Evolutionary conservation across 2,888 invertebrate genomes (phyloP).

Genomic region (Rugalucina vietnamica): DNA sequence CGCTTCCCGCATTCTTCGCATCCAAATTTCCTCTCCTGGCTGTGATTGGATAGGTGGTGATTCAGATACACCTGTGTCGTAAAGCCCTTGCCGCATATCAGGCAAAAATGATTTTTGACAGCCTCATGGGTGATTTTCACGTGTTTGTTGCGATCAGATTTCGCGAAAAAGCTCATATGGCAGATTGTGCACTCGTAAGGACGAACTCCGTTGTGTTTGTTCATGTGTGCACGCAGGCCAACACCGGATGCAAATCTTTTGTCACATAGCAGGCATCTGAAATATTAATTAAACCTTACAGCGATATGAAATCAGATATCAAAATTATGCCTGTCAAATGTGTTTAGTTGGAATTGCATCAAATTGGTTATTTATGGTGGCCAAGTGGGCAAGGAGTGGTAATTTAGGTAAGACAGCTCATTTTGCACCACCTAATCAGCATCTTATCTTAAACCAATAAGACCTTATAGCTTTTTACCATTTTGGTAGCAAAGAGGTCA

Average conservation of each 20-base stretch:
- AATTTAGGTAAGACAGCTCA: no score
- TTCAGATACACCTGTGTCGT: background rate
- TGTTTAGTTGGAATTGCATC: no score
- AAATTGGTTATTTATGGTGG: no score
- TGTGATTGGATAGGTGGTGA: background rate
- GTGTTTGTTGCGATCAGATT: background rate
- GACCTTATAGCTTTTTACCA: no score
- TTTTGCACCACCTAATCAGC: no score
- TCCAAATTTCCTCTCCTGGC: background rate
- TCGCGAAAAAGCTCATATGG: background rate
- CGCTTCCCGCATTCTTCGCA: background rate
- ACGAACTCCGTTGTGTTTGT: background rate
- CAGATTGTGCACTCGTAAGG: background rate
- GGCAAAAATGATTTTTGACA: background rate
- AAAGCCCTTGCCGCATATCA: constrained; percentile 1
- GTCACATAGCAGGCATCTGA: constrained; percentile 16
- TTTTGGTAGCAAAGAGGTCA: no score
- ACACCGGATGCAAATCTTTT: background rate
- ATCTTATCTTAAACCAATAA: no score
- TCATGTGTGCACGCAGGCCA: background rate
- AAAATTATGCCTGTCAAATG: no score
- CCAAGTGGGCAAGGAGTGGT: no score
- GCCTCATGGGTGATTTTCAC: background rate
- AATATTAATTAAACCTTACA: no score
- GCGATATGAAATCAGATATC: no score